These are phyloP conservation scores for Ricordea florida DNA, from an alignment of 92 coral and sea anemone genomes.

Conservation along the genomic window DNA sequence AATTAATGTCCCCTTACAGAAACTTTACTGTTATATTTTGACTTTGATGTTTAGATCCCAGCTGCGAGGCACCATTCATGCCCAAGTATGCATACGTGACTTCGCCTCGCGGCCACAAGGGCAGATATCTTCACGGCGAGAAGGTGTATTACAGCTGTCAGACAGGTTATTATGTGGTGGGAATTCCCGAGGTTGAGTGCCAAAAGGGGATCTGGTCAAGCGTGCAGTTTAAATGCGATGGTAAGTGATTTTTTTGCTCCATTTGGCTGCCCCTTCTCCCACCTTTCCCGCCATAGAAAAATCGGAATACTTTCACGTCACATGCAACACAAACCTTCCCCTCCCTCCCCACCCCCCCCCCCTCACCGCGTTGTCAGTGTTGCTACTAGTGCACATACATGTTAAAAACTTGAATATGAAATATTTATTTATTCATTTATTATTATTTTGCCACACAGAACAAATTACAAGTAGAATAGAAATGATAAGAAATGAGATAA, in stretches of 20 bases:
- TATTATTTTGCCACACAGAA: no score
- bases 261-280: not conserved
- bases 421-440: no score
- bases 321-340: no score
- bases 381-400: no score
- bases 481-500: no score
- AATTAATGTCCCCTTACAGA: not conserved
- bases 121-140: constrained; percentile 69
- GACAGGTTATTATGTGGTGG: constrained; percentile 67
- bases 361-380: no score
- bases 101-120: constrained; percentile 47
- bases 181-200: constrained; percentile 67
- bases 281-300: no score
- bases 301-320: no score
- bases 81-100: constrained; percentile 74
- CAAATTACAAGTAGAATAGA: no score
- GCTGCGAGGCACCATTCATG: constrained; percentile 59
- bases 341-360: no score
- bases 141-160: constrained; percentile 68
- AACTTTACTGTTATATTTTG: not conserved
- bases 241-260: constrained; percentile 8
- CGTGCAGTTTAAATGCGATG: constrained; percentile 44
- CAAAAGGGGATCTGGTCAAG: constrained; percentile 64
- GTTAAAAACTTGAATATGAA: no score
- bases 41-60: constrained; percentile 55